phyloP scores from a whole-genome alignment of 1,140 invertebrate genomes.

The Cotesia chilonis region DNA sequence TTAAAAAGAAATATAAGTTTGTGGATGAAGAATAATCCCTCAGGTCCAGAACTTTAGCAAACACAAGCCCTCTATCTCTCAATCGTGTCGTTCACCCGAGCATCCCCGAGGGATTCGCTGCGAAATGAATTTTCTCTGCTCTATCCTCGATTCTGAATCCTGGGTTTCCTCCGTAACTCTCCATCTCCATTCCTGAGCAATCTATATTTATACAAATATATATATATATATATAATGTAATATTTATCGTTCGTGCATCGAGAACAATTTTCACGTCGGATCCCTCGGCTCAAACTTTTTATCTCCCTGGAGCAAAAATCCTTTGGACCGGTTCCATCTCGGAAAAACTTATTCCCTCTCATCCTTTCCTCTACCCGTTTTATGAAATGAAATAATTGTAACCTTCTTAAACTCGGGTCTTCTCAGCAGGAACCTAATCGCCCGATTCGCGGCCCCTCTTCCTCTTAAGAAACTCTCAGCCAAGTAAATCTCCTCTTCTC shows the following conservation, averaged over 20 bases:
- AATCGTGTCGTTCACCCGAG: constrained; percentile 21
- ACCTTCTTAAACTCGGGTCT: constrained; percentile 12
- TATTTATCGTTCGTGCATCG: constrained; percentile 9
- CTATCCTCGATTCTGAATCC: constrained; percentile 13
- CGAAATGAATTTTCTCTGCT: constrained; percentile 26
- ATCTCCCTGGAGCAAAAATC: neutral
- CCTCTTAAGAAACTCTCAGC: constrained; percentile 40
- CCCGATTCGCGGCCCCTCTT: constrained; percentile 38
- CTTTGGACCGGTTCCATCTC: constrained; percentile 21
- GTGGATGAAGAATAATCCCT: constrained; percentile 4
- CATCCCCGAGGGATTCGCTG: constrained; percentile 1
- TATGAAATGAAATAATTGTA: constrained; percentile 8
- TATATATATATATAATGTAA: constrained; percentile 1
- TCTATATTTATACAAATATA: neutral
- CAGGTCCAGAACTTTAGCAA: constrained; percentile 12
- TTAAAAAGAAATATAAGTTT: constrained; percentile 4
- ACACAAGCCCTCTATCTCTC: constrained; percentile 4
- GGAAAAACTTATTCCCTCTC: constrained; percentile 5
- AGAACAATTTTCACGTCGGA: constrained; percentile 33
- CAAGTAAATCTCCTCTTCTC: constrained; percentile 65
- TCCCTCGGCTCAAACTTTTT: constrained; percentile 23
- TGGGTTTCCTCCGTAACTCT: constrained; percentile 1
- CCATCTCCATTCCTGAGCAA: no score
- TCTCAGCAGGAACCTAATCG: constrained; percentile 28
- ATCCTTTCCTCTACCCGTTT: neutral